A percentile compares a stretch with the other conserved stretches of the same genome.
These are phyloP conservation scores for Lasioglossum albipes DNA, from an alignment of 1,140 invertebrate genomes.

Conservation along the genomic window DNA sequence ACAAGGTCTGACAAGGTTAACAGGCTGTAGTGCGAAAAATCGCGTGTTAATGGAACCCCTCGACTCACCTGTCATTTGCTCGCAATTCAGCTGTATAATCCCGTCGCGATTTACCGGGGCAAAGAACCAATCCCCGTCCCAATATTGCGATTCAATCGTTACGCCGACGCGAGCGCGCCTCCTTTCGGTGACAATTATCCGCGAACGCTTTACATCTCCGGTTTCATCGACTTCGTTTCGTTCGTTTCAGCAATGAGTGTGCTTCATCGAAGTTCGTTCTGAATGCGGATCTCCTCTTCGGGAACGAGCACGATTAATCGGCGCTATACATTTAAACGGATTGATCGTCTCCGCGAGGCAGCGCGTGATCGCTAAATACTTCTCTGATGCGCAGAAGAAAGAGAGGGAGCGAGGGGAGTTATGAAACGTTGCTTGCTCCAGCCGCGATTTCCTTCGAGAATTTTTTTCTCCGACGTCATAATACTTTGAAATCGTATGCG, in stretches of 20 bases:
- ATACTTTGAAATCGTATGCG: too few species aligned
- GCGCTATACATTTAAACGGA: conserved; percentile 37
- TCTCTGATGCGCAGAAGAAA: background rate
- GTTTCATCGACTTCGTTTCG: conserved; percentile 26
- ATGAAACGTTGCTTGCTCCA: too few species aligned
- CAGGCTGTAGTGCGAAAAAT: background rate
- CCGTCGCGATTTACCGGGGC: conserved; percentile 14
- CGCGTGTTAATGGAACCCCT: background rate
- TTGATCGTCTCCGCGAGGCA: background rate
- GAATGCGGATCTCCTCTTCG: background rate
- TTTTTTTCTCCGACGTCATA: too few species aligned
- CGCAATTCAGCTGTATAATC: conserved; percentile 4
- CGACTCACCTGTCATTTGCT: background rate
- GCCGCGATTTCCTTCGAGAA: too few species aligned
- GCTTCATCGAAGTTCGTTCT: conserved; percentile 30
- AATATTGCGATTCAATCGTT: conserved; percentile 15
- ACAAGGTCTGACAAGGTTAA: background rate
- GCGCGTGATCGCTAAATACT: background rate
- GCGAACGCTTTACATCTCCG: conserved; percentile 26
- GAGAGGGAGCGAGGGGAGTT: background rate
- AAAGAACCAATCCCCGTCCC: background rate
- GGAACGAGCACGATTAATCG: conserved; percentile 31
- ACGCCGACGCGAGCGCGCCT: background rate
- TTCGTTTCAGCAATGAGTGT: conserved; percentile 28
- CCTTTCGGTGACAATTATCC: conserved; percentile 34